phyloP scores from a whole-genome alignment of 2,888 invertebrate genomes.

The Alsophila aescularia region DNA sequence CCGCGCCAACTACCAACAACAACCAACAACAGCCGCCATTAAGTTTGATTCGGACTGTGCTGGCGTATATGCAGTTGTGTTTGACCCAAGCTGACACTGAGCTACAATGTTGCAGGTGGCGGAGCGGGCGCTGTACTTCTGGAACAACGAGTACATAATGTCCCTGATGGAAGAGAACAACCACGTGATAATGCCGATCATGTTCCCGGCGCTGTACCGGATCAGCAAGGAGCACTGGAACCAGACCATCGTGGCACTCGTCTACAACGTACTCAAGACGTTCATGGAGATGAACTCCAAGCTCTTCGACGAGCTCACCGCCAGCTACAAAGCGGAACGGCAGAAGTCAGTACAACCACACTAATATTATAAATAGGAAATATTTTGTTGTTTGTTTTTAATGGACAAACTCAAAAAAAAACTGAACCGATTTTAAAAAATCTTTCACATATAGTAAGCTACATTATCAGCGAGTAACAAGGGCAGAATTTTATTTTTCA shows the following conservation, averaged over 20 bases:
- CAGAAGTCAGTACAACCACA: conserved; percentile 92
- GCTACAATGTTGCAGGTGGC: conserved; percentile 90
- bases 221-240: conserved; percentile 99
- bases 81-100: background rate
- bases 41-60: too few species aligned
- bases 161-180: conserved; percentile 99
- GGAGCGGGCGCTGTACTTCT: conserved; percentile 99
- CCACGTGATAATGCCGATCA: conserved; percentile 98
- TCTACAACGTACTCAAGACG: conserved; percentile 99
- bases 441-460: too few species aligned
- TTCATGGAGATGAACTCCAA: conserved; percentile 99
- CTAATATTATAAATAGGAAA: too few species aligned
- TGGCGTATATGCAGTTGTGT: too few species aligned
- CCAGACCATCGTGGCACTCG: conserved; percentile 99
- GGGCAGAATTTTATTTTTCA: too few species aligned
- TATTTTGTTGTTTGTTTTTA: too few species aligned
- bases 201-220: conserved; percentile 99
- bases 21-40: too few species aligned
- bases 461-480: too few species aligned
- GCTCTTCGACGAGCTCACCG: conserved; percentile 99
- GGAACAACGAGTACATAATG: conserved; percentile 99
- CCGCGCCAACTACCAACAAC: too few species aligned
- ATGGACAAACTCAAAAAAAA: too few species aligned
- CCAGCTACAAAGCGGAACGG: conserved; percentile 99
- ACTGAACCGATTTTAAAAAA: too few species aligned